phyloP scores from a whole-genome alignment of 2,113 vertebrate species.

The Amblyornis subalaris region DNA sequence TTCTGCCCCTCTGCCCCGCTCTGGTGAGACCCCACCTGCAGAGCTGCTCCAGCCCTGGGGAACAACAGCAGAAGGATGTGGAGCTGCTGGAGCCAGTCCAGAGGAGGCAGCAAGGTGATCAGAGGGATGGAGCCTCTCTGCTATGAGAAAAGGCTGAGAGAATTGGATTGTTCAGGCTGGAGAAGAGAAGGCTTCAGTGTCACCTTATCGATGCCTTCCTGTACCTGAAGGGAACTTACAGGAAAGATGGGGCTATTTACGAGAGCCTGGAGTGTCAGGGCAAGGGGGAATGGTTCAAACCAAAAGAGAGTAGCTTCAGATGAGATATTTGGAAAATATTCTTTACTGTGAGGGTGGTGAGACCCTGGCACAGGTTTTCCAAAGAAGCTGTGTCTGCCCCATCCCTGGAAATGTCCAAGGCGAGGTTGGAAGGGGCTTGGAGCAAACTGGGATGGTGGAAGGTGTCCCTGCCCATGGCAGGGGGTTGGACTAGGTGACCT shows the following conservation, averaged over 20 bases:
- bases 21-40: too few relatives aligned
- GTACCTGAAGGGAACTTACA: neutral
- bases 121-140: rapidly evolving
- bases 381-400: neutral
- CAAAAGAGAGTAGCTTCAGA: neutral
- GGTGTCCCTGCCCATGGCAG: rapidly evolving
- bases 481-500: rapidly evolving
- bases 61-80: too few relatives aligned
- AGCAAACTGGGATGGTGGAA: rapidly evolving
- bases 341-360: rapidly evolving
- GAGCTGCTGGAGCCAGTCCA: too few relatives aligned
- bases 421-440: rapidly evolving
- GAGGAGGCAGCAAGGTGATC: too few relatives aligned
- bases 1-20: too few relatives aligned
- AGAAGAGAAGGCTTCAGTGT: rapidly evolving
- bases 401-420: neutral
- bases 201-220: neutral
- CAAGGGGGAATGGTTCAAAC: neutral
- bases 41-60: too few relatives aligned
- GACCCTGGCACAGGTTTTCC: rapidly evolving
- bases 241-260: neutral
- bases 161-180: too few relatives aligned
- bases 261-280: neutral
- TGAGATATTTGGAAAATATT: neutral
- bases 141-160: rapidly evolving